Evolutionary conservation across 2,888 invertebrate species (phyloP), one percentile per base, ranked within the genome.

Genomic region (Heliconius ismenius): DNA sequence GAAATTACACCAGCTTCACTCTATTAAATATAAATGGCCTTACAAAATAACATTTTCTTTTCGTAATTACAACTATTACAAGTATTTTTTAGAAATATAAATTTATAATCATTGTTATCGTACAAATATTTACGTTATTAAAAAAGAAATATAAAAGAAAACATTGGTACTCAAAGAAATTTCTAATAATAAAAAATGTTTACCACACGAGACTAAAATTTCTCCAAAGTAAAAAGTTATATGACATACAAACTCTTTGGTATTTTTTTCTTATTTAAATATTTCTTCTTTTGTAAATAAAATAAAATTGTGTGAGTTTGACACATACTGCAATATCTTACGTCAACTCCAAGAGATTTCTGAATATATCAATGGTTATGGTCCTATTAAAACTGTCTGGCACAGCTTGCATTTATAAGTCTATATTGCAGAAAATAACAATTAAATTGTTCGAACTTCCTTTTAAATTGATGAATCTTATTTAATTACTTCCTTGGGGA

Each of bases 231-330:
- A 58, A n/a, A 58, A 58, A 18, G 3, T 58, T n/a, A 58, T n/a
- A 58, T 58, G 18, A 4, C 43, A 54, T 54, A 28, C 28, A 28
- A 28, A 13, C 2, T 43, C 43, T 43, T 43, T 43, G 11, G 0
- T 43, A 11, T 13, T 15, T 43, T 43, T 43, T 36, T 36, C 36
- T 36, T 36, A 36, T 36, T 36, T 49, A 18, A 18, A 49, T 7
- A 6, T n/a, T 58, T n/a, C 18, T n/a, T 58, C n/a, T 9, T 58
- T 58, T 58, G n/a, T 58, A 86, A 86, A 85, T 88, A 91, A 91
- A 91, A 24, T 15, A 32, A 21, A 0, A 58, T n/a, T 10, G 4
- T 11, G 1, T n/a, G 10, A 58, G 10, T 58, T 58, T 58, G n/a
- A 58, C 58, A n/a, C 0, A 10, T 58, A 58, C 10, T 58, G 18